Evolutionary conservation across 2,113 vertebrate genomes (phyloP).

Genomic region (Lucifuga dentata): DNA sequence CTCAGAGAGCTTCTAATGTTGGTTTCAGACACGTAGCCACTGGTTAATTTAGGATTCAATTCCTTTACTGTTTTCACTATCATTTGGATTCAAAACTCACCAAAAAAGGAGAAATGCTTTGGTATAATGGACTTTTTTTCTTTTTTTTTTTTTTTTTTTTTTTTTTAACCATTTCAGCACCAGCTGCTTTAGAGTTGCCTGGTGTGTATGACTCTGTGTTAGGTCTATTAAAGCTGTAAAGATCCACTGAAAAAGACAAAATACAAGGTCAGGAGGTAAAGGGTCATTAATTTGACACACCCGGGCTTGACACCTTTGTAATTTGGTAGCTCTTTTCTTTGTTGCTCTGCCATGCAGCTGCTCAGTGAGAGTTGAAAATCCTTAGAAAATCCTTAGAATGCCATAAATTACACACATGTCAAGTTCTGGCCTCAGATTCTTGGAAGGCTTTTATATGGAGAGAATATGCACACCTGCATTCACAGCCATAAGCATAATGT

Average conservation of each 20-base stretch:
- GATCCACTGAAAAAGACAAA: conserved; percentile 35
- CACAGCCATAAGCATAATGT: background rate
- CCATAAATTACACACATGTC: conserved; percentile 65
- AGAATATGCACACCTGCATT: conserved; percentile 53
- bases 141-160: too few species aligned
- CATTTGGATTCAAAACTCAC: too few species aligned
- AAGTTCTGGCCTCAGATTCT: conserved; percentile 33
- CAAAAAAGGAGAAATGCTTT: too few species aligned
- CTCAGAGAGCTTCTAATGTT: too few species aligned
- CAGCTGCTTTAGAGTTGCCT: too few species aligned
- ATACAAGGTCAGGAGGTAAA: conserved; percentile 34
- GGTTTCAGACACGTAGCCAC: too few species aligned
- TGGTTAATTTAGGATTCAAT: too few species aligned
- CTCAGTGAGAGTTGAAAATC: conserved; percentile 50
- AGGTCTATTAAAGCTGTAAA: conserved; percentile 23
- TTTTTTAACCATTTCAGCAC: background rate
- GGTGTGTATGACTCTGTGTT: background rate
- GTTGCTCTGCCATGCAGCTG: conserved; percentile 70
- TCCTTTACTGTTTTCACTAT: too few species aligned
- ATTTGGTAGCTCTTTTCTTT: conserved; percentile 47
- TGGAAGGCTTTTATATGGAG: conserved; percentile 43
- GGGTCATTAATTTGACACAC: conserved; percentile 38
- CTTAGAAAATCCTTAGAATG: conserved; percentile 52
- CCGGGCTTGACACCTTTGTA: conserved; percentile 44
- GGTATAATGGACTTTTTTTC: too few species aligned